Base-by-base conservation (phyloP, 2,888 invertebrate genomes). In the Thumatha senex region DNA sequence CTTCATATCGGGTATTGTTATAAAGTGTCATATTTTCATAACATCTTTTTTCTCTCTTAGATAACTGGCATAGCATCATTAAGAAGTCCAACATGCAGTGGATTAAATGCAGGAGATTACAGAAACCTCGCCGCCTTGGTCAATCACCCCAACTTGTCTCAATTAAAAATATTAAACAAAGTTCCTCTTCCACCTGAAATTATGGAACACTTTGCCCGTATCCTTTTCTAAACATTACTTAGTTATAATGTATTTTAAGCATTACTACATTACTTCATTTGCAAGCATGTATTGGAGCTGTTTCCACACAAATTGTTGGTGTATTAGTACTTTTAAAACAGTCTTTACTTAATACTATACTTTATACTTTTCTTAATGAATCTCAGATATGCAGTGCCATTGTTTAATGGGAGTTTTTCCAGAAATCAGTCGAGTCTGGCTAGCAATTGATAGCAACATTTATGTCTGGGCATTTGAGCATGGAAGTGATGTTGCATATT, bases 401-500 rank as follows among this genome's bases (percentile, higher is more conserved):
- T 98, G 98, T 80, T 95, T 97, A 92, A 98, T 99, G 98, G 99
- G 99, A 2, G 92, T 99, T 8, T 99, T 99, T 89, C 96, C 98
- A 51, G 98, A 98, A 84, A 98, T 99, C 63, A 96, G 96, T 48
- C 93, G 99, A 76, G 99, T 99, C 0, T 99, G 99, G 99, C 91
- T 99, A 48, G 97, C 98, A 5, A 97, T 99, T 66, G 99, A 99
- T 80, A 98, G 98, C 71, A 98, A 99, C 88, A 96, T 99, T 67
- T 99, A 98, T 91, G 94, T 99, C 33, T 99, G 99, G 99, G 97
- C 98, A 24, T 99, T 98, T 89, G 98, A 98, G 84, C 96, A 98
- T 86, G 97, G 97, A 44, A 94, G 96, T 56, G 99, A 99, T 92
- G 95, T 99, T 24, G 98, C 99, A 0, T 99, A 98, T 85, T 99